Evolutionary conservation across 2,113 vertebrate genomes (phyloP).

Genomic region (Phylloscopus trochiloides): DNA sequence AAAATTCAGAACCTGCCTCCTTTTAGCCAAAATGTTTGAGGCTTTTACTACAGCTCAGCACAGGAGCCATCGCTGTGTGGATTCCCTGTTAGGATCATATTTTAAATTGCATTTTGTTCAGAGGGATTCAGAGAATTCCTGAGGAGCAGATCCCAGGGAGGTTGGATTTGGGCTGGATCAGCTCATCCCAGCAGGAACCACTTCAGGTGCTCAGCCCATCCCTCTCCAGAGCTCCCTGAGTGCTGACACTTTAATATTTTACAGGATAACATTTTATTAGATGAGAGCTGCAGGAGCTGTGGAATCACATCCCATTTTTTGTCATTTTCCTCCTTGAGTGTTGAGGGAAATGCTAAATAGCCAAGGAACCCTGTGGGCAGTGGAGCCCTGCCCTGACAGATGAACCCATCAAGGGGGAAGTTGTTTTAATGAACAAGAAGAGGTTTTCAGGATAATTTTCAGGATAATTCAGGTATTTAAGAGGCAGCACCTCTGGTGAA

Average conservation of each 20-base stretch:
- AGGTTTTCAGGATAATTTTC: neutral
- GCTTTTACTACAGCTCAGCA: neutral
- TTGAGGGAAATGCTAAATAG: neutral
- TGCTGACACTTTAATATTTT: neutral
- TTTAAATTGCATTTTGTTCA: neutral
- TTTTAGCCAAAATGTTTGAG: neutral
- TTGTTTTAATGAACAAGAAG: neutral
- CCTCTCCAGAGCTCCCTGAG: neutral
- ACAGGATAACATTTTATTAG: neutral
- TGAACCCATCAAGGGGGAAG: neutral
- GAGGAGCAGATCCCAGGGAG: neutral
- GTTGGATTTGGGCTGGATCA: rapidly evolving
- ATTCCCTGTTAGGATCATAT: neutral
- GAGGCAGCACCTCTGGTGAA: neutral
- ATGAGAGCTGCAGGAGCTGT: neutral
- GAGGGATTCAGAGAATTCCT: rapidly evolving
- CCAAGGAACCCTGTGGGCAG: neutral
- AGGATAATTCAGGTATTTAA: neutral
- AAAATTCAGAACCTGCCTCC: neutral
- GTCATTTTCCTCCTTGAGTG: neutral
- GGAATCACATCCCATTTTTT: neutral
- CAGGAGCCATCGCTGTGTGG: no score
- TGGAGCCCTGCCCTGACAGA: neutral
- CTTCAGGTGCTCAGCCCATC: neutral
- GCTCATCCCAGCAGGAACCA: neutral